phyloP scores from a whole-genome alignment of 2,797 vertebrate genomes.

The Sebastes hopkinsi region DNA sequence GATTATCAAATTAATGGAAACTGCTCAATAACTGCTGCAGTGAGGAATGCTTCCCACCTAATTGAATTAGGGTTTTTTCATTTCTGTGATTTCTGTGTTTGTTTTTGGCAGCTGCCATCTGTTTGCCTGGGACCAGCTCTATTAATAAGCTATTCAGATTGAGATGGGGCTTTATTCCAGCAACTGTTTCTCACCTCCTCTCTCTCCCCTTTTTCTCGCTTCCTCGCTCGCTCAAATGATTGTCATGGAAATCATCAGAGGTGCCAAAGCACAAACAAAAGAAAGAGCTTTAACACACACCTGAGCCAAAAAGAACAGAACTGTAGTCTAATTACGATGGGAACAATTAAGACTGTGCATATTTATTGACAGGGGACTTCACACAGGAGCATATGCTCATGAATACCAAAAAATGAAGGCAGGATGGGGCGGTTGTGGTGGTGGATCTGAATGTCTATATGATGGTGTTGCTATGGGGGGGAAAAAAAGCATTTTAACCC shows the following conservation, averaged over 20 bases:
- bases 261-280: conserved; percentile 80
- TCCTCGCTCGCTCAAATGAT: conserved; percentile 69
- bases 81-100: conserved; percentile 79
- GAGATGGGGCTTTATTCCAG: conserved; percentile 77
- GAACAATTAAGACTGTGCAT: conserved; percentile 80
- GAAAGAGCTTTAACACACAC: conserved; percentile 74
- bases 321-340: conserved; percentile 77
- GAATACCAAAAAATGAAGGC: conserved; percentile 69
- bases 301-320: conserved; percentile 82
- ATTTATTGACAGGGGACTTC: conserved; percentile 81
- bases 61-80: conserved; percentile 80
- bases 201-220: conserved; percentile 44
- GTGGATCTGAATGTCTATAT: conserved; percentile 40
- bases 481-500: not conserved
- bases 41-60: conserved; percentile 76
- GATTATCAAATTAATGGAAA: conserved; percentile 83
- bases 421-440: conserved; percentile 14
- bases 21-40: conserved; percentile 73
- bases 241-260: conserved; percentile 83
- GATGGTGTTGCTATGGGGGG: conserved; percentile 3
- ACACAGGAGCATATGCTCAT: conserved; percentile 81
- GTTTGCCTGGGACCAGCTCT: conserved; percentile 78
- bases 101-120: conserved; percentile 83
- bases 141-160: conserved; percentile 84
- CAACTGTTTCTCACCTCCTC: conserved; percentile 76